A percentile compares a stretch with the other conserved stretches of the same genome.
phyloP scores from a whole-genome alignment of 2,888 invertebrate species.

The Drosophila kanekoi region DNA sequence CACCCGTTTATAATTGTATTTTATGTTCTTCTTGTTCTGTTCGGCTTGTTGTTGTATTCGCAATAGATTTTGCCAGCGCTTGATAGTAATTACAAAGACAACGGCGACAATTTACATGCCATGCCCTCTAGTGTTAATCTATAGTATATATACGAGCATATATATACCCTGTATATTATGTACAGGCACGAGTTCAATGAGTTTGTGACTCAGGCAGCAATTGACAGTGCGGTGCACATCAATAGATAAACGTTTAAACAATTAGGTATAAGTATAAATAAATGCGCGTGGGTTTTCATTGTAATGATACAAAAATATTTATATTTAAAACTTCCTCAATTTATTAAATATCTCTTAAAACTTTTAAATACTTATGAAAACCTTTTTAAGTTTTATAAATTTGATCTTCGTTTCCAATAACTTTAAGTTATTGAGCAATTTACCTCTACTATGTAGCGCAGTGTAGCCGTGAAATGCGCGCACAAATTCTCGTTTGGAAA shows the following conservation, averaged over 20 bases:
- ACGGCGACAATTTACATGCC: constrained; percentile 61
- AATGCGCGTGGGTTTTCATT: neutral
- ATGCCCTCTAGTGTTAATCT: constrained; percentile 34
- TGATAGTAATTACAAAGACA: constrained; percentile 74
- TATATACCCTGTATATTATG: constrained; percentile 13
- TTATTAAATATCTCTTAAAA: too few relatives aligned
- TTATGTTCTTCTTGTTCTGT: constrained; percentile 32
- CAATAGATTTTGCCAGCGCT: constrained; percentile 52
- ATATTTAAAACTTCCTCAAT: too few relatives aligned
- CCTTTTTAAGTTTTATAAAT: too few relatives aligned
- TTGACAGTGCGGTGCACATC: constrained; percentile 29
- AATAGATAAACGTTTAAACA: constrained; percentile 5
- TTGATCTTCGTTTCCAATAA: too few relatives aligned
- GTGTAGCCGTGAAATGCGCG: constrained; percentile 55
- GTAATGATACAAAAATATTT: too few relatives aligned
- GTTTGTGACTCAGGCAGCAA: constrained; percentile 33
- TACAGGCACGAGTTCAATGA: constrained; percentile 41
- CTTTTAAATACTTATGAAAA: too few relatives aligned
- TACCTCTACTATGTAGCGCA: constrained; percentile 21
- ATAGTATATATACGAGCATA: neutral
- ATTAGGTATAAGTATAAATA: neutral
- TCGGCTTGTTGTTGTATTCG: constrained; percentile 17
- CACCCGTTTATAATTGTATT: constrained; percentile 68
- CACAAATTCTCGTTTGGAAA: constrained; percentile 62
- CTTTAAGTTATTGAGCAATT: too few relatives aligned